Base-by-base conservation (phyloP, 2,888 invertebrate species). In the Drosophila flavopinicola region DNA sequence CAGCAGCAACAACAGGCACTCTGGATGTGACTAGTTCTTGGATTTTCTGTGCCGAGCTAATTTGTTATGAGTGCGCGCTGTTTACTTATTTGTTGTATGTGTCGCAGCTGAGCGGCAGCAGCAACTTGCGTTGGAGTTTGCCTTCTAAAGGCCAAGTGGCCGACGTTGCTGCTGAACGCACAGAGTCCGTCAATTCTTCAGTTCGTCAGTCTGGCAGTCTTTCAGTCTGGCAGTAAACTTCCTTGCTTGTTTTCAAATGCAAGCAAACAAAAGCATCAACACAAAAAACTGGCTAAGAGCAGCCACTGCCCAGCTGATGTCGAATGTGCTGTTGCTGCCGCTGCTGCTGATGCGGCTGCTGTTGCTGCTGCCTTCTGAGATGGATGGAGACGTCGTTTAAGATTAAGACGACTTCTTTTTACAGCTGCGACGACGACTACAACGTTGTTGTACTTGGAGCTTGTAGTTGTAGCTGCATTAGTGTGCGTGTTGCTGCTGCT, bases 401-500 rank as follows among this genome's bases (percentile, higher is more conserved):
- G 86, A 84, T 87, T 86, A 84, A 84, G 86, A 84, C 84, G 88
- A 86, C 84, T 87, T 84, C 88, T 84, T 87, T 84, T 80, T 80
- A 86, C 82, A 75, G 74, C 85, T 66, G 68, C 84, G 66, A 53
- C 61, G 72, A 70, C 57, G n/a, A 42, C n/a, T 7, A 42, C 29
- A 29, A 29, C 27, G 63, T 53, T 67, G 76, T 64, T 78, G 78
- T 64, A 64, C 44, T 45, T 72, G 54, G n/a, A 48, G 39, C 15
- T 64, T 66, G 70, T 39, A 60, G 63, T 38, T 65, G 44, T 38
- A 53, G 70, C 35, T 64, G 66, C 53, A 57, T 63, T 30, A 25
- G 78, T 64, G 53, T 68, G 68, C 41, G 63, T 76, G 61, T 41
- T 61, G 56, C 48, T 63, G 59, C 37, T 15, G 66, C 32, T 57